These are phyloP conservation scores for Calidris pugnax DNA, from an alignment of 2,113 vertebrate genomes.

Conservation along the genomic window DNA sequence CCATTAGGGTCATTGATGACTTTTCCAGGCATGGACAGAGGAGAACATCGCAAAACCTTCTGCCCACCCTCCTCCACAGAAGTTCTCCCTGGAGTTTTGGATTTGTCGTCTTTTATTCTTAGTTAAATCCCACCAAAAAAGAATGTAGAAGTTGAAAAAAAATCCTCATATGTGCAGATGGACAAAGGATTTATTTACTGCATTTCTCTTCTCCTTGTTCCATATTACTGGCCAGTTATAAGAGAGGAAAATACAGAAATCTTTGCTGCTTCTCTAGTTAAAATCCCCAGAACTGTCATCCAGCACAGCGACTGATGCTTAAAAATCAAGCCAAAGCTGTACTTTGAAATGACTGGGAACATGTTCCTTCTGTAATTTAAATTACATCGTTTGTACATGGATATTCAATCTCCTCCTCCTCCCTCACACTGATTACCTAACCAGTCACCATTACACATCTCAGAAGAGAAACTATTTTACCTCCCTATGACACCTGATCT, in stretches of 20 bases:
- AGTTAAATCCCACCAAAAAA: neutral
- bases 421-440: conserved; percentile 33
- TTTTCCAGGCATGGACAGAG: neutral
- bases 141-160: neutral
- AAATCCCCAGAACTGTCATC: neutral
- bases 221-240: neutral
- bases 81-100: neutral
- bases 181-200: neutral
- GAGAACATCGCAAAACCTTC: neutral
- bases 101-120: neutral
- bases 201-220: neutral
- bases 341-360: neutral
- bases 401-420: conserved; percentile 9
- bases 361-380: neutral
- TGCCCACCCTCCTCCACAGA: neutral
- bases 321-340: neutral
- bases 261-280: neutral
- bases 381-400: neutral
- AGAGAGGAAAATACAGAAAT: neutral
- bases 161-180: neutral
- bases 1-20: neutral
- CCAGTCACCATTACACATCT: neutral
- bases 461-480: neutral
- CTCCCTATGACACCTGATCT: neutral
- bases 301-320: neutral